Evolutionary conservation across 2,797 vertebrate species (phyloP).

Genomic region (Mareca strepera): DNA sequence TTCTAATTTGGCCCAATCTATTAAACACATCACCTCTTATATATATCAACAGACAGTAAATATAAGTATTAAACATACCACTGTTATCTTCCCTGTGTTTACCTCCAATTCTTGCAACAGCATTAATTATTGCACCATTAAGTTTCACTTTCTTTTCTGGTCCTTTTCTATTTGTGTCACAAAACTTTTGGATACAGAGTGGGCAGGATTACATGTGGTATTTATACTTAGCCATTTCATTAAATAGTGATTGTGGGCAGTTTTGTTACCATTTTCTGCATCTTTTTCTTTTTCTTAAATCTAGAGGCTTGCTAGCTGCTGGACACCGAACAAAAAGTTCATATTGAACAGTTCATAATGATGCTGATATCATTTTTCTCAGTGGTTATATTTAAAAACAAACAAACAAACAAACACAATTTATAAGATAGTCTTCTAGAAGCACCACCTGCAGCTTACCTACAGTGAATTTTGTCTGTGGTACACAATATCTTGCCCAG

Average conservation of each 20-base stretch:
- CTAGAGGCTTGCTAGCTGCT: background rate
- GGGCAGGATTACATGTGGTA: background rate
- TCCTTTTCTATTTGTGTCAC: background rate
- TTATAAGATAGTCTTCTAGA: background rate
- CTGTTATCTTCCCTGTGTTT: background rate
- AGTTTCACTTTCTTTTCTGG: slow-evolving; percentile 22
- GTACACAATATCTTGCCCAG: background rate
- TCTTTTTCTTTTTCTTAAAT: background rate
- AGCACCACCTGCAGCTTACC: background rate
- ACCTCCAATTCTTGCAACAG: background rate
- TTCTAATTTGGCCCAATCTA: background rate
- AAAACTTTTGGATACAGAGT: background rate
- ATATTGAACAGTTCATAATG: background rate
- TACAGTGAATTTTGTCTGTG: background rate
- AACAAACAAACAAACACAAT: background rate
- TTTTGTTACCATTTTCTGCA: background rate
- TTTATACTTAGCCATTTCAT: background rate
- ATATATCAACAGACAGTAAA: background rate
- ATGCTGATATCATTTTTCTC: background rate
- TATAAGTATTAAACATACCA: background rate
- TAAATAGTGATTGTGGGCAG: background rate
- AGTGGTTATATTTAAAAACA: background rate
- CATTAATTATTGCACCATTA: background rate
- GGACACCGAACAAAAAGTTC: background rate
- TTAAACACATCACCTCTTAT: background rate